Evolutionary conservation across 1,140 invertebrate species (phyloP), one percentile per base, ranked within the genome.

Genomic region (Anastatus disparis): DNA sequence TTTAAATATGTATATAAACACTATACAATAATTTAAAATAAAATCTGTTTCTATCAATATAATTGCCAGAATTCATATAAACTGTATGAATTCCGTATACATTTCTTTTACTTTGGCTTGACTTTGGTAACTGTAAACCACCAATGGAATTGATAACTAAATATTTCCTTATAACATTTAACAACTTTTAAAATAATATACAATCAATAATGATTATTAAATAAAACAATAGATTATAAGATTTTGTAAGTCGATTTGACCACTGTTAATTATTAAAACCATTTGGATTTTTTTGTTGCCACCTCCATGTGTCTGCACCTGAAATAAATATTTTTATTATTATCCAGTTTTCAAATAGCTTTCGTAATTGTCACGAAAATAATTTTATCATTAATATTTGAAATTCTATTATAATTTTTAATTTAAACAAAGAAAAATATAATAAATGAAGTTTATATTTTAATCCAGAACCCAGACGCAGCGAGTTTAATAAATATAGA

Each of bases 251-350:
- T 50, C n/a, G n/a, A 7, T 64, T 69, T 24, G 6, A 35, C 24
- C 17, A 26, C 72, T 26, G 38, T 74, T 17, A 22, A 15, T 74
- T 80, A 65, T 81, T 84, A 55, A 88, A 96, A 7, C 96, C 96
- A 73, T 93, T 90, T 9, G 96, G 95, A 87, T 97, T 96, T 56
- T 87, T 88, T 67, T 90, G 90, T 84, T 97, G 96, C 96, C 96
- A 98, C 52, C 89, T 89, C 96, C 96, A 98, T 4, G 94, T 91
- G 82, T 98, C 95, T 74, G 84, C 84, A 86, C 91, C 91, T 92
- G 76, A 31, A 84, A 79, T 70, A 1, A 65, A 73, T 71, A 73
- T 67, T 46, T n/a, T n/a, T n/a, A n/a, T n/a, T n/a, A n/a, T n/a
- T n/a, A n/a, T n/a, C n/a, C n/a, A n/a, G n/a, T n/a, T n/a, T n/a